phyloP scores from a whole-genome alignment of 2,888 invertebrate species.

The Poecilobothrus nobilitatus region DNA sequence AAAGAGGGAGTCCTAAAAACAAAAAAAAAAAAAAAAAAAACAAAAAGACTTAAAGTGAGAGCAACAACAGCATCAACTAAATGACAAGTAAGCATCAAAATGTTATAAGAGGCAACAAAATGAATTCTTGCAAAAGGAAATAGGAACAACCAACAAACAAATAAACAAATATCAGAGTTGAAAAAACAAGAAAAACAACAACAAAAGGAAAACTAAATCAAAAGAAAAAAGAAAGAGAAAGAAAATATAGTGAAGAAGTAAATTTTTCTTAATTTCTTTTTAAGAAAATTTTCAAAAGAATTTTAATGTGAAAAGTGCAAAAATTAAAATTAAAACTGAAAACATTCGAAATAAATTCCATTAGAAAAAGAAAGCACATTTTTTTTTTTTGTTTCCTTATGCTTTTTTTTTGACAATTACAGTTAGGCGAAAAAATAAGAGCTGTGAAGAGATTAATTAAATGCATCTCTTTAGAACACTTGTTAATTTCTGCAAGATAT shows the following conservation, averaged over 20 bases:
- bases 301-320: conserved; percentile 6
- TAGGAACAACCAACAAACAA: too few species aligned
- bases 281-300: not conserved
- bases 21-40: not conserved
- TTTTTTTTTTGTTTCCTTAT: too few species aligned
- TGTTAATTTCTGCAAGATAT: too few species aligned
- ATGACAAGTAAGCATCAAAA: not conserved
- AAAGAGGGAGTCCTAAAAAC: not conserved
- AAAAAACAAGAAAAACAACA: not conserved
- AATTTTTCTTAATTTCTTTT: not conserved
- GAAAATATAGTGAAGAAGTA: not conserved
- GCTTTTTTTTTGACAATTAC: too few species aligned
- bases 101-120: not conserved
- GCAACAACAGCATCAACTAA: too few species aligned
- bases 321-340: conserved; percentile 1
- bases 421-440: too few species aligned
- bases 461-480: too few species aligned
- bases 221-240: not conserved
- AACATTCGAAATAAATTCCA: not conserved
- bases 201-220: not conserved
- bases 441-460: too few species aligned
- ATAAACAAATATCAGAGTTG: not conserved
- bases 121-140: too few species aligned
- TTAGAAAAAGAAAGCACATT: not conserved
- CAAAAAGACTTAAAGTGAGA: too few species aligned